Evolutionary conservation across 2,888 invertebrate genomes (phyloP).

Genomic region (Frankliniella intonsa): DNA sequence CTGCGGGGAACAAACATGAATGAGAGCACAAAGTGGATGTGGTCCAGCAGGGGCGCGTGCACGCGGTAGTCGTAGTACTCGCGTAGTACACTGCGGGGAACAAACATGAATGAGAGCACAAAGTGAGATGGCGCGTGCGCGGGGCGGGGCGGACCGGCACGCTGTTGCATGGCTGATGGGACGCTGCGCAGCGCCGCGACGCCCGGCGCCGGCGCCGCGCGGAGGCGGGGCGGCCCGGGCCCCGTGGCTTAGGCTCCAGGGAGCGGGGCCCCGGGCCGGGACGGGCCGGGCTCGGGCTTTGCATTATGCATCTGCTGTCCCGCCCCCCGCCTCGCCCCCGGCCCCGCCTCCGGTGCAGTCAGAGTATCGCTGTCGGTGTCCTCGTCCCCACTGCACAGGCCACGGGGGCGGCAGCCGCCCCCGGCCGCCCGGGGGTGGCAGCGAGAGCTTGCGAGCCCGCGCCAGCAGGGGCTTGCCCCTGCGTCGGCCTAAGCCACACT

Average conservation of each 20-base stretch:
- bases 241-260: too few relatives aligned
- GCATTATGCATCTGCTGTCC: not conserved
- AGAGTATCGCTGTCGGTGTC: not conserved
- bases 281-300: not conserved
- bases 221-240: too few relatives aligned
- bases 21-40: constrained; percentile 40
- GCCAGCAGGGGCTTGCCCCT: not conserved
- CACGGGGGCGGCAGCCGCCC: not conserved
- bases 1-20: constrained; percentile 48
- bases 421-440: not conserved
- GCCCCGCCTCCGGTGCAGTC: not conserved
- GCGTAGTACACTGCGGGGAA: constrained; percentile 60
- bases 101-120: not conserved
- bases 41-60: constrained; percentile 71
- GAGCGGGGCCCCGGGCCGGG: too few relatives aligned
- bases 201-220: not conserved
- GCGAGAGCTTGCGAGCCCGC: not conserved
- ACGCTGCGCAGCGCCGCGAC: too few relatives aligned
- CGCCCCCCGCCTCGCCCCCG: not conserved
- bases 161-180: too few relatives aligned
- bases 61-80: constrained; percentile 70
- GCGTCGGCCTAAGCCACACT: too few relatives aligned
- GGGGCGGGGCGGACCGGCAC: too few relatives aligned
- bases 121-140: too few relatives aligned
- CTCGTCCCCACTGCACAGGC: not conserved